Conservation (phyloP, 1,140 invertebrate genomes). For the Hetaerina americana region DNA sequence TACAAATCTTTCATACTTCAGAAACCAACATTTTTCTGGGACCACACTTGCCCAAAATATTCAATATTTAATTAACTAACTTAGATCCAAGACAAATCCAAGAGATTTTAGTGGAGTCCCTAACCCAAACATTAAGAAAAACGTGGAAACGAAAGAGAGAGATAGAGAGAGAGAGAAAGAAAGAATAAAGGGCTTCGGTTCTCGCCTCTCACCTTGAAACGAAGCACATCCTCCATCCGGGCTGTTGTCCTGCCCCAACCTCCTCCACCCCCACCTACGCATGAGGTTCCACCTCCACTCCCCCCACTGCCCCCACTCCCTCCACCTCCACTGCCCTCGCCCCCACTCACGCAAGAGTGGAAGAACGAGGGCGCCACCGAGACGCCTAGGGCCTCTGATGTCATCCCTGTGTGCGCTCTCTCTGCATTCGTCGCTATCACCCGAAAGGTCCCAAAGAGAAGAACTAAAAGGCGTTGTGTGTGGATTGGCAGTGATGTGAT, state of each 20-base stretch:
- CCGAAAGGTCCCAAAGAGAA: constrained; percentile 94
- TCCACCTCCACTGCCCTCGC: constrained; percentile 21
- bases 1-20: no score
- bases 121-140: constrained; percentile 10
- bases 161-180: background rate
- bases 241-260: constrained; percentile 52
- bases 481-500: constrained; percentile 75
- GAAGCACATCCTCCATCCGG: constrained; percentile 86
- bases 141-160: constrained; percentile 4
- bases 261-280: background rate
- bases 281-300: background rate
- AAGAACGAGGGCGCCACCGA: constrained; percentile 97
- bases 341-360: constrained; percentile 87
- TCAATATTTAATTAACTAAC: no score
- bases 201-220: constrained; percentile 64
- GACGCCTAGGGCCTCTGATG: constrained; percentile 85
- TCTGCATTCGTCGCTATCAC: constrained; percentile 89
- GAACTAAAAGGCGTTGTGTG: constrained; percentile 83
- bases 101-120: constrained; percentile 15
- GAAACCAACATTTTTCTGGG: no score
- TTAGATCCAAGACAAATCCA: no score
- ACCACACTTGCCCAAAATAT: no score
- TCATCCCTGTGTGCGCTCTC: constrained; percentile 82
- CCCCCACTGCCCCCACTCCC: background rate
- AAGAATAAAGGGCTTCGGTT: constrained; percentile 14